Evolutionary conservation across 2,113 vertebrate genomes (phyloP).

Genomic region (Brachypodius melanocephalos): DNA sequence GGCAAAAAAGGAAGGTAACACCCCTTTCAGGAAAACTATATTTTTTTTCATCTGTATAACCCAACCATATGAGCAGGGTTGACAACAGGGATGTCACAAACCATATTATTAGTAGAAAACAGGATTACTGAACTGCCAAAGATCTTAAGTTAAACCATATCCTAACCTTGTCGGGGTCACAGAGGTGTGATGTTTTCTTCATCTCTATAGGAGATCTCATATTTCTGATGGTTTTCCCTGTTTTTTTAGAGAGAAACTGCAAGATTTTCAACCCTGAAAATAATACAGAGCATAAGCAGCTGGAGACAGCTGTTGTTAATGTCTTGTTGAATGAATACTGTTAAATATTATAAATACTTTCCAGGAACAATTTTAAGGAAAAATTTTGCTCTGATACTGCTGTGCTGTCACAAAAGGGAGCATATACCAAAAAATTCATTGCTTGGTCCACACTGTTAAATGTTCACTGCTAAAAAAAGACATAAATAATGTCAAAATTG

Average conservation of each 20-base stretch:
- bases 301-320: neutral
- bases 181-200: neutral
- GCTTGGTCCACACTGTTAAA: neutral
- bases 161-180: neutral
- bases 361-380: neutral
- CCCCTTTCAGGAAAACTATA: neutral
- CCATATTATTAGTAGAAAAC: neutral
- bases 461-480: neutral
- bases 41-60: neutral
- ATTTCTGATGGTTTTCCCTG: neutral
- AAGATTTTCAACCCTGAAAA: neutral
- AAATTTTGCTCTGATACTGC: neutral
- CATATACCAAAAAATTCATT: neutral
- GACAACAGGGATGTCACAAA: neutral
- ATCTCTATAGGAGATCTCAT: neutral
- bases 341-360: neutral
- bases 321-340: neutral
- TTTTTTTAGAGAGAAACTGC: neutral
- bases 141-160: neutral
- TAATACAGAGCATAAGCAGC: neutral
- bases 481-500: slow-evolving; percentile 20
- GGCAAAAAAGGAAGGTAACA: neutral
- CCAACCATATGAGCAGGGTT: neutral
- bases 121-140: neutral
- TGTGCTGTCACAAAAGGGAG: neutral